phyloP scores from a whole-genome alignment of 2,797 vertebrate genomes.

The Bryconaethiops microstoma region DNA sequence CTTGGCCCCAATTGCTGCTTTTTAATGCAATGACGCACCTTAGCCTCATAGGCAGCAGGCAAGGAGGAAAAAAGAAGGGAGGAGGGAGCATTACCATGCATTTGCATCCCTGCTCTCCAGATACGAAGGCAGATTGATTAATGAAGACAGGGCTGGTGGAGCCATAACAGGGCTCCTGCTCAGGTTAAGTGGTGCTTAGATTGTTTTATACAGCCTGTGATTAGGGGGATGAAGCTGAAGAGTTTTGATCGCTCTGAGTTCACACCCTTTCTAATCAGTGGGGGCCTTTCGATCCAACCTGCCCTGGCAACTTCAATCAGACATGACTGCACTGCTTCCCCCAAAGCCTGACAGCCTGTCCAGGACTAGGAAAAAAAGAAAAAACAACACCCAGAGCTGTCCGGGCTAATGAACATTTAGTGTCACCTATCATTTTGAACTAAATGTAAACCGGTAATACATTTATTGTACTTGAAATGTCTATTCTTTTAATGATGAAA shows the following conservation, averaged over 20 bases:
- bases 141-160: constrained; percentile 83
- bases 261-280: constrained; percentile 73
- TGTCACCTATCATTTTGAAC: constrained; percentile 43
- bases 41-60: constrained; percentile 17
- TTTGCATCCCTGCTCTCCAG: constrained; percentile 74
- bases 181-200: constrained; percentile 85
- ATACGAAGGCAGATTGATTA: constrained; percentile 81
- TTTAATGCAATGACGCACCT: background rate
- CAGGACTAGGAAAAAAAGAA: constrained; percentile 33
- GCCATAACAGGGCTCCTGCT: constrained; percentile 76
- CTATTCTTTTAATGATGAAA: constrained; percentile 36
- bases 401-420: constrained; percentile 45
- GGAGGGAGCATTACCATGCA: constrained; percentile 70
- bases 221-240: constrained; percentile 76
- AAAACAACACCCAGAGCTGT: constrained; percentile 10
- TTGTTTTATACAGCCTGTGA: constrained; percentile 82
- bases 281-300: constrained; percentile 75
- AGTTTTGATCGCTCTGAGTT: constrained; percentile 75
- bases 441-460: constrained; percentile 44
- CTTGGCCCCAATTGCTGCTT: background rate
- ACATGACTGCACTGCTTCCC: constrained; percentile 60
- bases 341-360: constrained; percentile 62
- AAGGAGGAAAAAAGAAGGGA: constrained; percentile 29
- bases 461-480: constrained; percentile 49
- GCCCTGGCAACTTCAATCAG: constrained; percentile 77